Conservation (phyloP, 2,888 invertebrate species). For the Phytoseiulus persimilis region DNA sequence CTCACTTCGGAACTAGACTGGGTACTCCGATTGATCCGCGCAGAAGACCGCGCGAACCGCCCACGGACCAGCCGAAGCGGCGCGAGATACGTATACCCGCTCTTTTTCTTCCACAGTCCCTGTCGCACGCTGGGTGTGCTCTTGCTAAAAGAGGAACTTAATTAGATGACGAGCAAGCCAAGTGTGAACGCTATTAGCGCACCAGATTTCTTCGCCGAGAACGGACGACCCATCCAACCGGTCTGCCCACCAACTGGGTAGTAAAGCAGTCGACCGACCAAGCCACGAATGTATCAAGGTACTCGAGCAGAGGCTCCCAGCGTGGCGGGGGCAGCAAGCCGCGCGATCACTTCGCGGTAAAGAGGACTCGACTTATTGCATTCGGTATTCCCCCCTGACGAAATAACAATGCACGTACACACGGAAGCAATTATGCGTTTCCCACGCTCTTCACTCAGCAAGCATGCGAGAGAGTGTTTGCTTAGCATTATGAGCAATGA, state of each 20-base stretch:
- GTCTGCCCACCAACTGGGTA: not conserved
- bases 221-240: not conserved
- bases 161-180: slow-evolving; percentile 5
- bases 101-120: not conserved
- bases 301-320: too few relatives aligned
- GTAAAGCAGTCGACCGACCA: too few relatives aligned
- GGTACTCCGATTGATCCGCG: not conserved
- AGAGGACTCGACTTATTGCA: too few relatives aligned
- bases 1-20: not conserved
- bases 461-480: too few relatives aligned
- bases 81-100: not conserved
- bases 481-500: too few relatives aligned
- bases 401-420: too few relatives aligned
- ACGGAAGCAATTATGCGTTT: too few relatives aligned
- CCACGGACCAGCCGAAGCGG: not conserved
- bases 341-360: too few relatives aligned
- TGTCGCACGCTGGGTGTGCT: not conserved
- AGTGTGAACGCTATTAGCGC: not conserved
- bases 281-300: too few relatives aligned
- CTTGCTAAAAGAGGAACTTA: not conserved
- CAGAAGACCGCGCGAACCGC: not conserved
- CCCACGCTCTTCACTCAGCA: too few relatives aligned
- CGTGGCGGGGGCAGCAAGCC: too few relatives aligned
- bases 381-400: too few relatives aligned
- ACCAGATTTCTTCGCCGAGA: not conserved